phyloP scores from a whole-genome alignment of 2,113 vertebrate genomes.

The Hippocampus abdominalis region DNA sequence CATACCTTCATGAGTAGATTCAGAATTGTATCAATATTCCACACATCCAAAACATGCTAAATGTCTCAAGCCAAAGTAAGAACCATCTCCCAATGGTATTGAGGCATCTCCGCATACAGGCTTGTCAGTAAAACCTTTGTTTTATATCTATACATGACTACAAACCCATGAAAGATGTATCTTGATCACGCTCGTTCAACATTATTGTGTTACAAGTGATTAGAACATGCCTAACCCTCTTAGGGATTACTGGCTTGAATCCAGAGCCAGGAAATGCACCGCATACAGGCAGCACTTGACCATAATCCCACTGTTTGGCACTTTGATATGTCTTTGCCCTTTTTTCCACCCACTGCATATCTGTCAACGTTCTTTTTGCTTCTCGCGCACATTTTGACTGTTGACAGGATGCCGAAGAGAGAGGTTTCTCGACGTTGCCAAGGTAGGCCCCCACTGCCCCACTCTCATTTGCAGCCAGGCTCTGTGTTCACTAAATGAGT shows the following conservation, averaged over 20 bases:
- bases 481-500: conserved; percentile 53
- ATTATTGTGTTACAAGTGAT: conserved; percentile 59
- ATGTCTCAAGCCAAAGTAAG: conserved; percentile 6
- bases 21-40: conserved; percentile 9
- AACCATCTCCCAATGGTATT: conserved; percentile 18
- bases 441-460: conserved; percentile 56
- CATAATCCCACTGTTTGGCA: conserved; percentile 41
- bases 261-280: conserved; percentile 48
- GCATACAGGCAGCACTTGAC: conserved; percentile 33
- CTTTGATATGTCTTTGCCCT: conserved; percentile 16
- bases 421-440: conserved; percentile 49
- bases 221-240: conserved; percentile 58
- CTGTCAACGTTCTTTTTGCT: conserved; percentile 36
- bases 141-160: conserved; percentile 16
- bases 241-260: conserved; percentile 59
- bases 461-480: conserved; percentile 47
- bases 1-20: conserved; percentile 28
- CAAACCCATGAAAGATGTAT: conserved; percentile 30
- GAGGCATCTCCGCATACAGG: conserved; percentile 8
- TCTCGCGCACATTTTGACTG: conserved; percentile 32
- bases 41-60: conserved; percentile 12
- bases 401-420: conserved; percentile 43
- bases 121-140: conserved; percentile 26
- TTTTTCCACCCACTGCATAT: conserved; percentile 38
- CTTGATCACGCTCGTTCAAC: conserved; percentile 44